Evolutionary conservation across 1,140 invertebrate species (phyloP).

Genomic region (Drosophila rhopaloa): DNA sequence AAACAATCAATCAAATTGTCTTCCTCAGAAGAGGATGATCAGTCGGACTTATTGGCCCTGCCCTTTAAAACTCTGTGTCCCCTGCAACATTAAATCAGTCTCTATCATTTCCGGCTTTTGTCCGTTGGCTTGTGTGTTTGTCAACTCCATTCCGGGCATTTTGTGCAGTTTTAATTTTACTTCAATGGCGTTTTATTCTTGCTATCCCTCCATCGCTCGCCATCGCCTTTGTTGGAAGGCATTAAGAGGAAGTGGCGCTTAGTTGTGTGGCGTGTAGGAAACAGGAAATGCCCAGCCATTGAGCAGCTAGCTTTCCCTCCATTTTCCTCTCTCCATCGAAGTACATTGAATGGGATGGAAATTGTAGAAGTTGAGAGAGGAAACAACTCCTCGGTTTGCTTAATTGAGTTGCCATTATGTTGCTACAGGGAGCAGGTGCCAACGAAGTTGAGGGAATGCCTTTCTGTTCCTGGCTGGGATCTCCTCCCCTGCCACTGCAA

Average conservation of each 20-base stretch:
- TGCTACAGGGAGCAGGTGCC: slow-evolving; percentile 41
- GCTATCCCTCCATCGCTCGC: not conserved
- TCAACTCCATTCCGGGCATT: slow-evolving; percentile 58
- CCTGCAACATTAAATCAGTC: slow-evolving; percentile 77
- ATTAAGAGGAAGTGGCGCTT: slow-evolving; percentile 66
- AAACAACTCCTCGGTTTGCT: slow-evolving; percentile 70
- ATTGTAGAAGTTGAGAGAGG: slow-evolving; percentile 54
- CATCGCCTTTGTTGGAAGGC: slow-evolving; percentile 33
- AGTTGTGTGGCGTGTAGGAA: slow-evolving; percentile 65
- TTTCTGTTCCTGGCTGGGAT: slow-evolving; percentile 8
- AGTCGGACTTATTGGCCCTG: slow-evolving; percentile 32
- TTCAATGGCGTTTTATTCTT: slow-evolving; percentile 55
- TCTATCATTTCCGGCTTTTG: slow-evolving; percentile 77
- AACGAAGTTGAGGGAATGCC: slow-evolving; percentile 23
- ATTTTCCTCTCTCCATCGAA: slow-evolving; percentile 18
- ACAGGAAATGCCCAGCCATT: slow-evolving; percentile 68
- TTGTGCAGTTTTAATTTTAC: slow-evolving; percentile 77
- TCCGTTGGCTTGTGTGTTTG: slow-evolving; percentile 51
- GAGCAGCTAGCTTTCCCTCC: slow-evolving; percentile 18
- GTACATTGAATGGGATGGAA: slow-evolving; percentile 68
- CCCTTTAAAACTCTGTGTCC: not conserved
- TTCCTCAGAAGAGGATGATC: slow-evolving; percentile 45
- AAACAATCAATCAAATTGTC: slow-evolving; percentile 77
- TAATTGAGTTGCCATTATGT: slow-evolving; percentile 78
- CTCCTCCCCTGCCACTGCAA: slow-evolving; percentile 11